These are phyloP conservation scores for Platycercus adscitus DNA, from an alignment of 2,113 vertebrate genomes.

Conservation along the genomic window DNA sequence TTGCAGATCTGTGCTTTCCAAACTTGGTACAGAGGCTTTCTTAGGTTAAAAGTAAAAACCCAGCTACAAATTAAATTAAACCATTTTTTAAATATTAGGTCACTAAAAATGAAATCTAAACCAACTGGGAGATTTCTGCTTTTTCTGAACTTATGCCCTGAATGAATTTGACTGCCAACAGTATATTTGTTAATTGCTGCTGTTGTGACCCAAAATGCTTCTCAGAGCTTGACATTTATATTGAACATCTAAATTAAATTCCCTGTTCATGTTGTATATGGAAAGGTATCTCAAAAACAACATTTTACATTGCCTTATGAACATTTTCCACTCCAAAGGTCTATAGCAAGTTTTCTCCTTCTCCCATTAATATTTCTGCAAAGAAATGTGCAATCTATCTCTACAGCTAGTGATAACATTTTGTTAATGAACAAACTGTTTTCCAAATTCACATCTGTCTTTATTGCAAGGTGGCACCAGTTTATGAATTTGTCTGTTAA, in stretches of 20 bases:
- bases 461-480: neutral
- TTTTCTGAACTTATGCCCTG: slow-evolving; percentile 14
- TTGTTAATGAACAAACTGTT: neutral
- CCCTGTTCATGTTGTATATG: neutral
- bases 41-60: neutral
- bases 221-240: slow-evolving; percentile 34
- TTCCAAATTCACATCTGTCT: neutral
- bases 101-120: neutral
- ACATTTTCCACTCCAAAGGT: neutral
- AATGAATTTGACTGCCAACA: slow-evolving; percentile 37
- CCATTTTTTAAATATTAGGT: neutral
- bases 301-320: neutral
- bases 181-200: slow-evolving; percentile 59
- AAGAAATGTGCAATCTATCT: neutral
- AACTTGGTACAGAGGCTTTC: slow-evolving; percentile 3
- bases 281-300: neutral
- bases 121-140: neutral
- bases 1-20: slow-evolving; percentile 20
- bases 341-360: neutral
- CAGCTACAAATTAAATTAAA: neutral
- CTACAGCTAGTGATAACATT: neutral
- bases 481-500: neutral
- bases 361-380: neutral
- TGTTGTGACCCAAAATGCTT: slow-evolving; percentile 39
- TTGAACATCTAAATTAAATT: slow-evolving; percentile 56